Percentiles rank a stretch among this genome's conserved stretches.
phyloP scores from a whole-genome alignment of 1,140 invertebrate genomes.

The Nasonia giraulti region DNA sequence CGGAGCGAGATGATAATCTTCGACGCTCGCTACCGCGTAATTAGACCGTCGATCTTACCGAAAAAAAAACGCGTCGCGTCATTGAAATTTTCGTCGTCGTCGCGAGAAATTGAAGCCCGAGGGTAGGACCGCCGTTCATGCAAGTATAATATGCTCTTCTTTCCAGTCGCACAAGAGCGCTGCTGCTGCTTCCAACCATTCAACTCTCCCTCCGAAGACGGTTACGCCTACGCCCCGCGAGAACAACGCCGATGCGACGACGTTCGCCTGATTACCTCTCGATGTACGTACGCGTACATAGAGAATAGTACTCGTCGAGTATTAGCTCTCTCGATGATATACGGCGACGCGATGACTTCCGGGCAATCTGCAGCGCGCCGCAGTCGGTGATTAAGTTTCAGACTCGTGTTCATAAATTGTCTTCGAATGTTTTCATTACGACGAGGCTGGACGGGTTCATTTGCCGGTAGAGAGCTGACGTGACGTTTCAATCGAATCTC shows the following conservation, averaged over 20 bases:
- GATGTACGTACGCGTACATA: background rate
- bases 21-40: background rate
- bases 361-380: background rate
- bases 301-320: no score
- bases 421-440: background rate
- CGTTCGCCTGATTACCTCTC: no score
- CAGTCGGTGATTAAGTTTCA: background rate
- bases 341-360: background rate
- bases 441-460: background rate
- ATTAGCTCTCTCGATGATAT: no score
- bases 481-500: no score
- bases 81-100: no score
- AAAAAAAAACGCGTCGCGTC: no score
- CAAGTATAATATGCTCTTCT: conserved; percentile 64
- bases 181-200: conserved; percentile 47
- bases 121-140: conserved; percentile 59
- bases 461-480: no score
- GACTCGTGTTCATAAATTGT: background rate
- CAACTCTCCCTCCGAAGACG: conserved; percentile 48
- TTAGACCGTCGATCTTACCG: background rate
- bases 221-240: conserved; percentile 45
- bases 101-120: conserved; percentile 55
- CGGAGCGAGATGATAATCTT: background rate
- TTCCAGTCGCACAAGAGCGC: conserved; percentile 6
- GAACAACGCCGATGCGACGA: background rate